phyloP scores from a whole-genome alignment of 2,113 vertebrate genomes.

The Callorhinus ursinus region DNA sequence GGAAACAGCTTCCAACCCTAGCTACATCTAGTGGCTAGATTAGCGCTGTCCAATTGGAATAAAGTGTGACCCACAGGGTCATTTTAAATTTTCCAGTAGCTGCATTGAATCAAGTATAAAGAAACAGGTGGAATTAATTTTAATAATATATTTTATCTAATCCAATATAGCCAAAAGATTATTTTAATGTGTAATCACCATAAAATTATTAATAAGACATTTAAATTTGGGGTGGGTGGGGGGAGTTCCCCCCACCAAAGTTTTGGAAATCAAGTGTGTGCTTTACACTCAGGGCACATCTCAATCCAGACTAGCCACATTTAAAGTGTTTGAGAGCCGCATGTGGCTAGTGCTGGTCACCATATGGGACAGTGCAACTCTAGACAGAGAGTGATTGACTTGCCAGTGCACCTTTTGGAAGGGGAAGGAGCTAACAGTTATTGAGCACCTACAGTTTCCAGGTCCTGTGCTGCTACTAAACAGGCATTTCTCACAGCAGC shows the following conservation, averaged over 20 bases:
- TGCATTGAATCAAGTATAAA: neutral
- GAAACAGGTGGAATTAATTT: neutral
- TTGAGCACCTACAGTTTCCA: neutral
- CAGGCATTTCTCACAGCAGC: neutral
- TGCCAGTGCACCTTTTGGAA: neutral
- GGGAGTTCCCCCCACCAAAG: neutral
- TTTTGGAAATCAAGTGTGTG: neutral
- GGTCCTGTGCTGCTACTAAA: neutral
- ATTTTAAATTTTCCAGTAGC: neutral
- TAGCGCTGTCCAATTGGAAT: neutral
- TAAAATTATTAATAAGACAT: neutral
- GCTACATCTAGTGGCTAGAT: neutral
- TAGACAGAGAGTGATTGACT: neutral
- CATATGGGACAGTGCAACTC: neutral
- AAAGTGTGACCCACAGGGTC: neutral
- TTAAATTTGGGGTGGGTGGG: neutral
- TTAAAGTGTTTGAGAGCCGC: neutral
- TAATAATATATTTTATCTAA: slow-evolving; percentile 21
- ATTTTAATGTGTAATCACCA: neutral
- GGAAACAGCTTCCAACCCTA: neutral
- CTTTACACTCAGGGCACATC: neutral
- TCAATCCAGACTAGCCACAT: neutral
- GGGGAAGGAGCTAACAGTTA: neutral
- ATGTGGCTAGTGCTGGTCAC: neutral
- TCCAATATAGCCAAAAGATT: neutral